Conservation (phyloP, 2,797 vertebrate species). For the Ispidina picta region DNA sequence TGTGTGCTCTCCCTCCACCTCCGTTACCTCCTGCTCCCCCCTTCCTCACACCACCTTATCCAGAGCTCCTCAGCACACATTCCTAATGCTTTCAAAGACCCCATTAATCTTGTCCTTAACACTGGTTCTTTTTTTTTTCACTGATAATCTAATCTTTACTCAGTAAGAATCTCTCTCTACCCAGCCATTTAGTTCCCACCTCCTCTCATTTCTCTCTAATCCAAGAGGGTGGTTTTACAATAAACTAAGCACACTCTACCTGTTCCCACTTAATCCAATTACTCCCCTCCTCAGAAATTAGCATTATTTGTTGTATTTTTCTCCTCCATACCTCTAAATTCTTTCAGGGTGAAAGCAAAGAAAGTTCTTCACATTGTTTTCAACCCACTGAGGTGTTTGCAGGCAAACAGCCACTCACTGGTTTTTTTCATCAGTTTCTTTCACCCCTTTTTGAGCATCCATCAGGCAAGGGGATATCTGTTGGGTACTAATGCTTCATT, state of each 20-base stretch:
- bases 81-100: background rate
- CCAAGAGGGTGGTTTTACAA: background rate
- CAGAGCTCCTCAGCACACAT: background rate
- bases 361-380: background rate
- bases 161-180: background rate
- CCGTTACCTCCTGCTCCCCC: background rate
- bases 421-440: background rate
- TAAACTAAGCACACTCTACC: background rate
- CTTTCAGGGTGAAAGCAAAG: background rate
- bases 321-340: background rate
- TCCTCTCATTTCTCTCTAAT: background rate
- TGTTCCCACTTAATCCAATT: background rate
- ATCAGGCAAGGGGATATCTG: background rate
- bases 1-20: background rate
- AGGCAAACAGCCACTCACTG: background rate
- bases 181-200: background rate
- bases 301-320: background rate
- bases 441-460: background rate
- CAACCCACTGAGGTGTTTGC: background rate
- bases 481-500: background rate
- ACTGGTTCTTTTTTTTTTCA: background rate
- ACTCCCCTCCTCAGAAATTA: background rate
- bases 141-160: background rate
- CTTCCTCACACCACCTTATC: background rate
- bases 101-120: background rate